Evolutionary conservation across 2,113 vertebrate genomes (phyloP).

Genomic region (Lophura nycthemera): DNA sequence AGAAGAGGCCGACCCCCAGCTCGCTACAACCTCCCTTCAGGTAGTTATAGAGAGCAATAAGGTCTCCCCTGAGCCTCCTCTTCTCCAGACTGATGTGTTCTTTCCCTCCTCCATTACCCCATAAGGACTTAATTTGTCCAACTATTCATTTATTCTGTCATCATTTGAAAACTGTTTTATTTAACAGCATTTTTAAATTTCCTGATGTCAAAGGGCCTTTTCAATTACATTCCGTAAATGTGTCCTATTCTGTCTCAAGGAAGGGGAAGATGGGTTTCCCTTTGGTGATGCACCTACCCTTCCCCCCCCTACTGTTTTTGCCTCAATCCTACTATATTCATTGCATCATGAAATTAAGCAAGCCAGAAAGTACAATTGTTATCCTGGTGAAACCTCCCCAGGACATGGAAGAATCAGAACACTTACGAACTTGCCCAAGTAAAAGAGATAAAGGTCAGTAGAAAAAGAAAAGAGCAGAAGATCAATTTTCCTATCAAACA

Average conservation of each 20-base stretch:
- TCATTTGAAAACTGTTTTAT: neutral
- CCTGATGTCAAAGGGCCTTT: neutral
- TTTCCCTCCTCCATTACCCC: fast-evolving
- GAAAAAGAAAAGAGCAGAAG: neutral
- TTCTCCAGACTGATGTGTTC: too few relatives aligned
- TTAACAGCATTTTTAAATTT: neutral
- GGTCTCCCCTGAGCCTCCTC: too few relatives aligned
- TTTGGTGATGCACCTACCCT: neutral
- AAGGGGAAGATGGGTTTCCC: neutral
- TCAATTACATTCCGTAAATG: neutral
- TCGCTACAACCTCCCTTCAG: too few relatives aligned
- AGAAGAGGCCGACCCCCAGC: too few relatives aligned
- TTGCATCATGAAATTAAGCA: neutral
- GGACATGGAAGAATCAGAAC: neutral
- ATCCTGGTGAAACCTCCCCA: neutral
- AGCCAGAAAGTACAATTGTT: neutral
- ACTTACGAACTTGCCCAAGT: neutral
- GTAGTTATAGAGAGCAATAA: too few relatives aligned
- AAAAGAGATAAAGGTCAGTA: neutral
- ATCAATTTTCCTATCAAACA: neutral
- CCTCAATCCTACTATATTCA: neutral
- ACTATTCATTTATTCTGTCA: neutral
- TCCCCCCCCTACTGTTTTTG: neutral
- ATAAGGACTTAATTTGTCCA: neutral
- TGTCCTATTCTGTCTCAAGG: neutral